Evolutionary conservation across 2,888 invertebrate genomes (phyloP).

Genomic region (Hirtodrosophila confusa): DNA sequence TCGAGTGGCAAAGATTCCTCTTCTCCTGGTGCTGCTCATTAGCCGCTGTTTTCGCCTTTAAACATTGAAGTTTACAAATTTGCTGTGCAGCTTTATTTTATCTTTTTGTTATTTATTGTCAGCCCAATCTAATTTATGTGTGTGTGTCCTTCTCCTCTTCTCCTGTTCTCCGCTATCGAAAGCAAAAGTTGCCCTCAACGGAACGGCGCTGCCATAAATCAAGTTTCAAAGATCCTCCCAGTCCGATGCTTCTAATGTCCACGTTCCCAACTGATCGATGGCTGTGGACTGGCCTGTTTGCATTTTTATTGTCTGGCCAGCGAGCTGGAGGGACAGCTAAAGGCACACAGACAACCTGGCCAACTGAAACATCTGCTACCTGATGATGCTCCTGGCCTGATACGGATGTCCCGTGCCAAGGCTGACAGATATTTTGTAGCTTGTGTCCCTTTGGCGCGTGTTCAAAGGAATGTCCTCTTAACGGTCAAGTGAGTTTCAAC

Average conservation of each 20-base stretch:
- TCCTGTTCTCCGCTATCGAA: conserved; percentile 28
- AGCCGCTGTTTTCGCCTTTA: conserved; percentile 48
- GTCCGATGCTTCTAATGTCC: conserved; percentile 47
- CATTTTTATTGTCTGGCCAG: conserved; percentile 42
- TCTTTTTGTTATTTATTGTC: conserved; percentile 47
- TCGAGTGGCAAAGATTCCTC: conserved; percentile 22
- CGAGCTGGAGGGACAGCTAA: background rate
- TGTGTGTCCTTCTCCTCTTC: conserved; percentile 7
- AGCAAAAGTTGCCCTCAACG: conserved; percentile 37
- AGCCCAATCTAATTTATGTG: conserved; percentile 53
- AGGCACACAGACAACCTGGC: conserved; percentile 1
- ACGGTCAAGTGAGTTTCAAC: conserved; percentile 7
- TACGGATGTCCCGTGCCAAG: conserved; percentile 2
- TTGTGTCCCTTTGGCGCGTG: conserved; percentile 41
- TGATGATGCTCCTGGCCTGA: conserved; percentile 22
- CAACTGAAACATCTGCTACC: conserved; percentile 43
- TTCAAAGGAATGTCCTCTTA: conserved; percentile 23
- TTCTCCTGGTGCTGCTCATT: conserved; percentile 51
- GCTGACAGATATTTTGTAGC: conserved; percentile 10
- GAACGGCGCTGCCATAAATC: conserved; percentile 53
- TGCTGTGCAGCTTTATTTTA: conserved; percentile 12
- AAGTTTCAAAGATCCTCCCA: conserved; percentile 48
- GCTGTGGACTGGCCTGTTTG: conserved; percentile 23
- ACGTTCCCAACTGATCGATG: conserved; percentile 47
- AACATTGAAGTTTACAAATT: conserved; percentile 39